Conservation (phyloP, 2,797 vertebrate species). For the Lutjanus campechanus region DNA sequence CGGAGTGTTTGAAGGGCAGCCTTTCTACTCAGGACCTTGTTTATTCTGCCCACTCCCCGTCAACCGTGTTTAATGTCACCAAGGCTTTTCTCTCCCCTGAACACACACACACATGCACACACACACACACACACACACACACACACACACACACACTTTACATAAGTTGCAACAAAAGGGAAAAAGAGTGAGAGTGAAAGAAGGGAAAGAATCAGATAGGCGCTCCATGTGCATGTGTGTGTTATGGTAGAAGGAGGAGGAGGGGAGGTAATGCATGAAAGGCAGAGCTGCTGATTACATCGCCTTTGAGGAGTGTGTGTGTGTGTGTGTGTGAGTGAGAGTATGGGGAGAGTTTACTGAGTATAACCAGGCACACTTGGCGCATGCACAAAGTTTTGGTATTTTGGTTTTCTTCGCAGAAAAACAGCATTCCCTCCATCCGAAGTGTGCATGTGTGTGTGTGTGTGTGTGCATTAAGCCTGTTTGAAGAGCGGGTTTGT, state of each 20-base stretch:
- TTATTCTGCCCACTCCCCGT: constrained; percentile 80
- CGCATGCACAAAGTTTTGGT: constrained; percentile 56
- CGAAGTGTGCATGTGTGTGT: constrained; percentile 23
- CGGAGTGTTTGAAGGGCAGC: constrained; percentile 78
- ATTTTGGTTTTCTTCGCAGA: constrained; percentile 64
- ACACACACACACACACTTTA: constrained; percentile 50
- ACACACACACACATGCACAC: constrained; percentile 47
- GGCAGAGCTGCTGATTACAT: constrained; percentile 67
- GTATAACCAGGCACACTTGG: constrained; percentile 74
- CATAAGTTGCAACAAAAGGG: constrained; percentile 62
- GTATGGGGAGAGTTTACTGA: constrained; percentile 49
- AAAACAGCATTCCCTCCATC: constrained; percentile 57
- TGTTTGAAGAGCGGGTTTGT: constrained; percentile 61
- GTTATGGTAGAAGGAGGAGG: background rate
- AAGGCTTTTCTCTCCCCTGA: constrained; percentile 68
- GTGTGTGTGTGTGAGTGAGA: background rate
- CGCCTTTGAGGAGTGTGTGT: constrained; percentile 45
- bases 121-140: constrained; percentile 41
- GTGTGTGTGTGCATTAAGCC: constrained; percentile 36
- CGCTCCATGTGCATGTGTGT: constrained; percentile 33
- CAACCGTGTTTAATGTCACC: constrained; percentile 84
- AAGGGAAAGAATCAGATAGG: constrained; percentile 45
- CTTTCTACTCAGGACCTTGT: constrained; percentile 77
- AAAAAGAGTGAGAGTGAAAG: constrained; percentile 3
- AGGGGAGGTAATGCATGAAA: constrained; percentile 34